phyloP scores from a whole-genome alignment of 2,113 vertebrate genomes.

The Myotis lucifugus region DNA sequence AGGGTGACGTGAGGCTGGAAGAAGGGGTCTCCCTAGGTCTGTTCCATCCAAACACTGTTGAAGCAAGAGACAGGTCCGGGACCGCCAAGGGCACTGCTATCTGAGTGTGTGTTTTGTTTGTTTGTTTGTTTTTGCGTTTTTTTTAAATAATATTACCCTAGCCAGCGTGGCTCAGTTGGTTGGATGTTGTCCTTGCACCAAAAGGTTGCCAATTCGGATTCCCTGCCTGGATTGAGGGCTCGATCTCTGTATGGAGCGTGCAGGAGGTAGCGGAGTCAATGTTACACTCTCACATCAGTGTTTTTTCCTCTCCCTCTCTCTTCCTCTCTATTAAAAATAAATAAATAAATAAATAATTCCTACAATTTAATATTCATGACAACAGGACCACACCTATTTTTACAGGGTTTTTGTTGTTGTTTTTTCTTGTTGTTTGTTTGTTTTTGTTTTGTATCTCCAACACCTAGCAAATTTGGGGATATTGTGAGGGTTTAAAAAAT shows the following conservation, averaged over 20 bases:
- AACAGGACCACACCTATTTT: neutral
- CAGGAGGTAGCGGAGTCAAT: neutral
- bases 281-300: neutral
- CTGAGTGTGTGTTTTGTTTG: neutral
- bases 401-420: neutral
- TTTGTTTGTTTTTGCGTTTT: neutral
- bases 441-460: neutral
- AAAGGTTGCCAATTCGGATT: neutral
- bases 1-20: too few species aligned
- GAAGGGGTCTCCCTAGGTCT: too few species aligned
- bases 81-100: neutral
- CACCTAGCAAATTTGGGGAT: neutral
- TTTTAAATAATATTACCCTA: neutral
- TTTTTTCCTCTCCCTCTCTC: neutral
- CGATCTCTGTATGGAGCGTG: neutral
- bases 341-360: neutral
- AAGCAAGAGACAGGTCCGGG: too few species aligned
- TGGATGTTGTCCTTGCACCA: neutral
- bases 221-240: neutral
- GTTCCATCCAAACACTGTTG: too few species aligned
- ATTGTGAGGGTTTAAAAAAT: neutral
- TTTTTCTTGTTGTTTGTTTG: too few species aligned
- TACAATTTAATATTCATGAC: neutral
- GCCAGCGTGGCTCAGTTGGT: neutral
- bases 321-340: too few species aligned